These are phyloP conservation scores for Psettodes erumei DNA, from an alignment of 2,113 vertebrate species.

Conservation along the genomic window DNA sequence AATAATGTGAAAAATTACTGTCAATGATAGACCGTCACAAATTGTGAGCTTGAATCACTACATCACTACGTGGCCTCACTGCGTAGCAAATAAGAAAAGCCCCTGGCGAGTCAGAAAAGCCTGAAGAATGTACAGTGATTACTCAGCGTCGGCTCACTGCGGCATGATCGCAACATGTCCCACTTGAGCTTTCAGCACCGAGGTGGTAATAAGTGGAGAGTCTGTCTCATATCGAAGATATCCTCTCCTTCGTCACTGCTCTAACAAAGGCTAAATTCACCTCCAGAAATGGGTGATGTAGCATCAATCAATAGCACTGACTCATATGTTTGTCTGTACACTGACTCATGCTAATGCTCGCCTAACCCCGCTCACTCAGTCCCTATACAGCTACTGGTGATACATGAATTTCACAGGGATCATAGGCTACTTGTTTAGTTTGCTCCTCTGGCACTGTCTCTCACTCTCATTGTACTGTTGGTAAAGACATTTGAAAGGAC, in stretches of 20 bases:
- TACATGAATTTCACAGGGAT: neutral
- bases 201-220: constrained; percentile 4
- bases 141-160: constrained; percentile 37
- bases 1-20: no score
- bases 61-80: no score
- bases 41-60: no score
- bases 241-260: constrained; percentile 2
- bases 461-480: neutral
- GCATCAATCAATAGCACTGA: constrained; percentile 20
- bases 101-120: constrained; percentile 5
- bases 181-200: neutral
- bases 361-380: neutral
- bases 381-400: neutral
- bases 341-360: constrained; percentile 54
- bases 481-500: neutral
- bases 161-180: constrained; percentile 28
- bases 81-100: neutral
- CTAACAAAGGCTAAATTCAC: constrained; percentile 5
- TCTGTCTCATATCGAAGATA: constrained; percentile 4
- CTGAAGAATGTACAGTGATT: constrained; percentile 15
- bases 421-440: neutral
- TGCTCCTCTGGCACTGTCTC: neutral
- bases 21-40: neutral
- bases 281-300: constrained; percentile 9
- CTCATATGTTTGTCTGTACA: no score